Evolutionary conservation across 2,113 vertebrate species (phyloP), one percentile per base, ranked within the genome.

Genomic region (Lagopus leucura): DNA sequence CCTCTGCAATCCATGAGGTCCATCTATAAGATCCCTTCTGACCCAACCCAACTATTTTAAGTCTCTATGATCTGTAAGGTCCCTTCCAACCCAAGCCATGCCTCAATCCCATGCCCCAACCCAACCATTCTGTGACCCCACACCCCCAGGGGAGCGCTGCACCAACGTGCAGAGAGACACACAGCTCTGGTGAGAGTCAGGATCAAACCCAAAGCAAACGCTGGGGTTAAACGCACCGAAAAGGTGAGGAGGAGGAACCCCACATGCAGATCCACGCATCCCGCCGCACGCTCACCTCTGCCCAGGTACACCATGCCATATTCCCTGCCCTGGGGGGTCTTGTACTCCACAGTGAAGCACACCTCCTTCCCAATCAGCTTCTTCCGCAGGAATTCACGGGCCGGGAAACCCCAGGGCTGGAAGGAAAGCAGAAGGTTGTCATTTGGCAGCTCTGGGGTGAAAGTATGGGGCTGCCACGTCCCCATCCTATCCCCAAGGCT

Each of bases 291-390:
- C 98, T 97, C 93, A 99, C 99, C 99, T 98, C 98, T 99, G 1
- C 99, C 99, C 96, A 99, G 86, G 95, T 99, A 99, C 19, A 99
- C 98, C 97, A 99, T 98, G 66, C 99, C 99, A 2, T 99, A 99
- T 96, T 99, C 99, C 34, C 99, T 98, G 78, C 98, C 98, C 90
- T 98, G 97, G 1, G 97, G 95, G 7, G 98, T 98, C 97, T 99
- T 99, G 97, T 98, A 98, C 95, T 99, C 99, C 94, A 99, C 98
- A 1, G 98, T 99, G 91, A 99, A 99, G 97, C 99, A 99, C 21
- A 99, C 98, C 95, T 99, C 99, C 97, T 99, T 99, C 47, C 99
- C 99, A 21, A 99, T 99, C 73, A 99, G 97, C 96, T 99, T 99
- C 98, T 99, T 99, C 36, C 99, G 97, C 92, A 99, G 98, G 91